Evolutionary conservation across 37 sponge, comb jelly and placozoan genomes (phyloP).

Genomic region (Beroe forskalii): DNA sequence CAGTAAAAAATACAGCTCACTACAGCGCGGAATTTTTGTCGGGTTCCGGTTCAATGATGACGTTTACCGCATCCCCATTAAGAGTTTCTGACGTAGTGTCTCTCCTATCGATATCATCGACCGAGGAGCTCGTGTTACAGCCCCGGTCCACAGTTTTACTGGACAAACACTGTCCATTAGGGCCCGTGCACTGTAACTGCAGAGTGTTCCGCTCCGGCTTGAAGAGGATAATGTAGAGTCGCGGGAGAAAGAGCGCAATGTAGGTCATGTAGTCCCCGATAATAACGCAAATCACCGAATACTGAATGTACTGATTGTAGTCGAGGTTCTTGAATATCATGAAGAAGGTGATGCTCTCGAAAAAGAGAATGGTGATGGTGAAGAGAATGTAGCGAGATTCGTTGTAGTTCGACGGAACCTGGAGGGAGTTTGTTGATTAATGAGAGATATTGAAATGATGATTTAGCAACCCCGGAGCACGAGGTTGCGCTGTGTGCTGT

Average conservation of each 20-base stretch:
- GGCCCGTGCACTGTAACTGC: constrained; percentile 28
- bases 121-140: constrained; percentile 27
- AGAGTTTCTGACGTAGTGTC: not conserved
- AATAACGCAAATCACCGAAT: constrained; percentile 28
- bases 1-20: too few species aligned
- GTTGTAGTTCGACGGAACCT: constrained; percentile 63
- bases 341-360: constrained; percentile 47
- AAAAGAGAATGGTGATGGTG: constrained; percentile 49
- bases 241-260: constrained; percentile 40
- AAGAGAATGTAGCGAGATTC: constrained; percentile 56
- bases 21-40: not conserved
- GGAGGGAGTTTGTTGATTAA: not conserved
- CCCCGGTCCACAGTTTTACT: constrained; percentile 31
- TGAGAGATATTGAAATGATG: not conserved
- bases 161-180: constrained; percentile 30
- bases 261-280: constrained; percentile 62
- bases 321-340: constrained; percentile 63
- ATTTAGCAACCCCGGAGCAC: too few species aligned
- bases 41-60: not conserved
- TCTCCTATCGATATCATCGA: not conserved
- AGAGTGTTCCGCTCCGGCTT: constrained; percentile 58
- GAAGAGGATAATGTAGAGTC: constrained; percentile 48
- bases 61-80: not conserved
- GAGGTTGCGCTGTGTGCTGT: too few species aligned
- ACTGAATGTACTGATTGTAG: constrained; percentile 46